These are phyloP conservation scores for Hirudinaria manillensis DNA, from an alignment of 2,888 invertebrate species.

Conservation along the genomic window DNA sequence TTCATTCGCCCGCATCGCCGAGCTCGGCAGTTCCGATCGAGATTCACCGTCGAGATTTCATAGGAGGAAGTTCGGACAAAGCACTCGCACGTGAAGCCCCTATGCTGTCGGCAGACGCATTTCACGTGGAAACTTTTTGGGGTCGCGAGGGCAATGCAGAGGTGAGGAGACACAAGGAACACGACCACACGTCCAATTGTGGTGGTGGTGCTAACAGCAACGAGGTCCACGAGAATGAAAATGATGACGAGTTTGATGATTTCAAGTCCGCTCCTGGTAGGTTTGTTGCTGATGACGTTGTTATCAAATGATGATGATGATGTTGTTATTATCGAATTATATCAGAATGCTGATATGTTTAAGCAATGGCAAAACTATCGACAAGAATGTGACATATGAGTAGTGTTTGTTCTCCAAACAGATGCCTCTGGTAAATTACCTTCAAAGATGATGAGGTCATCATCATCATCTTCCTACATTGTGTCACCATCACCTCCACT, in stretches of 20 bases:
- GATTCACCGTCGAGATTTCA: too few species aligned
- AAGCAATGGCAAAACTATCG: neutral
- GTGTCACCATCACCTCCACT: neutral
- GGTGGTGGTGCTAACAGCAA: neutral
- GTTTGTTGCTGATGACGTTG: neutral
- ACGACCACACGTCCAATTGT: neutral
- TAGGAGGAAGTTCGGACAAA: too few species aligned
- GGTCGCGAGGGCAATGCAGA: too few species aligned
- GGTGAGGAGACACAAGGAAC: neutral
- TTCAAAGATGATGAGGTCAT: neutral
- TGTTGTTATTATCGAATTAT: neutral
- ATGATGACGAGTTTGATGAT: constrained; percentile 24
- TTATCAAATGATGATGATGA: neutral
- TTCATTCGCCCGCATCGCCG: neutral
- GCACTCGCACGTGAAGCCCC: too few species aligned
- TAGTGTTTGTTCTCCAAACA: too few species aligned
- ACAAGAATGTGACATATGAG: too few species aligned
- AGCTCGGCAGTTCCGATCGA: neutral
- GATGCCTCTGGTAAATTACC: neutral
- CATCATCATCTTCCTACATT: neutral
- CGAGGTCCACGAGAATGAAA: neutral
- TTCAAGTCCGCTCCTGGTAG: neutral
- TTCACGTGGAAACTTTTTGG: too few species aligned
- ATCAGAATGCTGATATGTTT: neutral
- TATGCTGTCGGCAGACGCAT: too few species aligned